phyloP scores from a whole-genome alignment of 2,797 vertebrate genomes.

The Phaenicophaeus curvirostris region DNA sequence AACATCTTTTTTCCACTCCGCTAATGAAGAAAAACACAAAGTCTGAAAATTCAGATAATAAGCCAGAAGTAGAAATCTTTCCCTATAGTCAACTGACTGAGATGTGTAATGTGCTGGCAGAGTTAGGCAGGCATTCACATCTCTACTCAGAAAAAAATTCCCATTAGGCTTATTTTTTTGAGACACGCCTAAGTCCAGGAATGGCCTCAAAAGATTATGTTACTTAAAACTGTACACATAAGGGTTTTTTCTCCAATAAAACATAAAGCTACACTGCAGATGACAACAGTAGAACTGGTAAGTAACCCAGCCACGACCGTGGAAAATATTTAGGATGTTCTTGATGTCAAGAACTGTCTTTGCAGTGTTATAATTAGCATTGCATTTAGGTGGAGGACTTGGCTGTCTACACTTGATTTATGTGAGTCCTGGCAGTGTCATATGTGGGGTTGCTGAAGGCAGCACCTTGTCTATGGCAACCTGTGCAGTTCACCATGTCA shows the following conservation, averaged over 20 bases:
- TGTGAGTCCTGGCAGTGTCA: not conserved
- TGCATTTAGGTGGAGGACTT: not conserved
- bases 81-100: not conserved
- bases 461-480: not conserved
- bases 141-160: not conserved
- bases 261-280: not conserved
- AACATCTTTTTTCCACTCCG: not conserved
- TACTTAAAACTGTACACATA: not conserved
- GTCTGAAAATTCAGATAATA: not conserved
- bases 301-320: not conserved
- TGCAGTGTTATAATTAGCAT: not conserved
- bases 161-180: not conserved
- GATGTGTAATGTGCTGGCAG: not conserved
- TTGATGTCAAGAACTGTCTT: not conserved
- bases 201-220: not conserved
- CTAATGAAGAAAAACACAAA: not conserved
- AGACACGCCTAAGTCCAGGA: not conserved
- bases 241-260: not conserved
- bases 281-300: not conserved
- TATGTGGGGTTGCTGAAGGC: not conserved
- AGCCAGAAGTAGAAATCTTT: not conserved
- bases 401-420: not conserved
- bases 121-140: not conserved
- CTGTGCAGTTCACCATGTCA: accelerated
- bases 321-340: not conserved